These are phyloP conservation scores for Nephrotoma flavescens DNA, from an alignment of 2,888 invertebrate species.

Conservation along the genomic window DNA sequence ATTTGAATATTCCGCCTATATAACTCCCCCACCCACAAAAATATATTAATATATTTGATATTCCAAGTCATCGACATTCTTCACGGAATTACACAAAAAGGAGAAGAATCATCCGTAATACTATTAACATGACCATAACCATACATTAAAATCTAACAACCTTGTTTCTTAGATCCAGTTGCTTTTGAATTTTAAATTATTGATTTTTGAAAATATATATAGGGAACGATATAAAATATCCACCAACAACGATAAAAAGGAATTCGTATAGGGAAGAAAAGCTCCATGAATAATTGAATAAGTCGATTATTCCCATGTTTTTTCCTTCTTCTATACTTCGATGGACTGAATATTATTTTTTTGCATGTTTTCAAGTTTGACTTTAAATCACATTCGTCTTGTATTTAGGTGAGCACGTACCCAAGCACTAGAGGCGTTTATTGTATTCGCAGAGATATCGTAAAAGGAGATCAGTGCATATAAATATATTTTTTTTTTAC, in stretches of 20 bases:
- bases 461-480: too few relatives aligned
- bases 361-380: neutral
- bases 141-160: neutral
- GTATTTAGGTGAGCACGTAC: neutral
- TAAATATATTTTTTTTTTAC: too few relatives aligned
- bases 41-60: neutral
- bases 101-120: neutral
- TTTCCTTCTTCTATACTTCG: neutral
- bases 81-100: neutral
- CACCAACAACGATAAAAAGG: neutral
- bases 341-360: neutral
- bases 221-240: neutral
- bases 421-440: neutral
- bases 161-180: neutral
- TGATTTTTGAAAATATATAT: neutral
- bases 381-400: neutral
- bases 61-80: neutral
- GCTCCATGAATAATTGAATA: neutral
- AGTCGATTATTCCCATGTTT: neutral
- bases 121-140: neutral
- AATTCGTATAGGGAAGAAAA: neutral
- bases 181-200: neutral
- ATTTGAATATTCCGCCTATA: neutral
- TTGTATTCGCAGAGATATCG: neutral
- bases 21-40: too few relatives aligned